Conservation (phyloP, 2,888 invertebrate genomes). For the Bombylius major region DNA sequence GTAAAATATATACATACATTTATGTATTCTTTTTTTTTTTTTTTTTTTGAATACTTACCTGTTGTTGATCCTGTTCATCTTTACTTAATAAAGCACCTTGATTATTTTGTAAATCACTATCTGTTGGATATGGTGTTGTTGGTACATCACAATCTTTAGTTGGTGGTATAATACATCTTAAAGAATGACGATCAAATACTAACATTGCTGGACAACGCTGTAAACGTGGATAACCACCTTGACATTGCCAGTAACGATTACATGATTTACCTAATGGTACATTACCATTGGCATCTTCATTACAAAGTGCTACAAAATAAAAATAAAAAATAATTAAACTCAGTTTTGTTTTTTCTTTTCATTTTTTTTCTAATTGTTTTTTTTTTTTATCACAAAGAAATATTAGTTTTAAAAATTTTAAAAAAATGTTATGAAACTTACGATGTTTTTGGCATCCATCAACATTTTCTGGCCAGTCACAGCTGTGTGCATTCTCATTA, state of each 20-base stretch:
- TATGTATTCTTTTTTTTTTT: no score
- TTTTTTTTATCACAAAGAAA: no score
- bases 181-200: conserved; percentile 70
- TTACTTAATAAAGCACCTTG: conserved; percentile 8
- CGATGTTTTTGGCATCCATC: conserved; percentile 90
- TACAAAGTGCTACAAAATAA: conserved; percentile 59
- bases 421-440: conserved; percentile 41
- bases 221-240: conserved; percentile 82
- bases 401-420: no score
- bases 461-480: conserved; percentile 90
- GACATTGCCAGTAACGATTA: conserved; percentile 90
- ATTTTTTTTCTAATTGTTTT: not conserved
- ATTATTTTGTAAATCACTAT: conserved; percentile 35
- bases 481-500: conserved; percentile 81
- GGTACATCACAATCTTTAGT: conserved; percentile 82
- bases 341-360: not conserved
- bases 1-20: not conserved
- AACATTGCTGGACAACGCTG: conserved; percentile 84
- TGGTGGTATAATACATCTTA: conserved; percentile 78
- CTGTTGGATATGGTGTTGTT: conserved; percentile 54
- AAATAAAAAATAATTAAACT: not conserved
- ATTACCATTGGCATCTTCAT: conserved; percentile 82
- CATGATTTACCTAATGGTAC: conserved; percentile 84
- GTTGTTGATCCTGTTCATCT: conserved; percentile 11
- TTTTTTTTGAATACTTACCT: conserved; percentile 5